phyloP scores from a whole-genome alignment of 2,888 invertebrate genomes.

The Dorcus hopei region DNA sequence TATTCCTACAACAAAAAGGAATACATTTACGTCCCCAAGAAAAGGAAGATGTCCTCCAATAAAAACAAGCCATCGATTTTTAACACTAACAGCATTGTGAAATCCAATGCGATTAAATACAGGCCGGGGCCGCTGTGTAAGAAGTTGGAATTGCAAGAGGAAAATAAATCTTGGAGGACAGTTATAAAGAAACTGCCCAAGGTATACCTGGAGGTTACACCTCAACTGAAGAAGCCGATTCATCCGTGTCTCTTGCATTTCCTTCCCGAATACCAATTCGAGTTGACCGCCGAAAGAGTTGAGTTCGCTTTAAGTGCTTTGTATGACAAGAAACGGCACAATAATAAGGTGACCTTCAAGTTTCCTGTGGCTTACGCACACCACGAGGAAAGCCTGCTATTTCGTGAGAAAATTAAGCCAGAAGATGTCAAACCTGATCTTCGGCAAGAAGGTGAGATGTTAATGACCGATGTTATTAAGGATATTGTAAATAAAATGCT shows the following conservation, averaged over 20 bases:
- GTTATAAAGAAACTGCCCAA: slow-evolving; percentile 54
- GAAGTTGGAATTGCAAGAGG: slow-evolving; percentile 51
- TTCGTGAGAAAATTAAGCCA: slow-evolving; percentile 34
- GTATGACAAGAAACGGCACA: slow-evolving; percentile 38
- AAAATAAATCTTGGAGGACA: slow-evolving; percentile 51
- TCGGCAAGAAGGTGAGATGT: not conserved
- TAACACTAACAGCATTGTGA: slow-evolving; percentile 14
- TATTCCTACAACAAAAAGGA: slow-evolving; percentile 6
- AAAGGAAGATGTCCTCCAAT: slow-evolving; percentile 1
- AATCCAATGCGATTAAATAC: slow-evolving; percentile 49
- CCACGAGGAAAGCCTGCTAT: slow-evolving; percentile 56
- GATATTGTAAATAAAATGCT: slow-evolving; percentile 29
- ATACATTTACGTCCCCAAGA: slow-evolving; percentile 12
- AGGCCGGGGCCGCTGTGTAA: slow-evolving; percentile 58
- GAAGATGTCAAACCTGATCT: slow-evolving; percentile 4
- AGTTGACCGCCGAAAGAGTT: slow-evolving; percentile 53
- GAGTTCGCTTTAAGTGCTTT: slow-evolving; percentile 57
- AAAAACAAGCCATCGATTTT: slow-evolving; percentile 19
- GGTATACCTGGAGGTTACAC: slow-evolving; percentile 51
- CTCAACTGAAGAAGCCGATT: slow-evolving; percentile 51
- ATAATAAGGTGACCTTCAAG: slow-evolving; percentile 46
- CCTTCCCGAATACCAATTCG: slow-evolving; percentile 44
- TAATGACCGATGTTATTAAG: slow-evolving; percentile 56
- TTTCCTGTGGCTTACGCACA: slow-evolving; percentile 60
- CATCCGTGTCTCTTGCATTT: slow-evolving; percentile 49